Base-by-base conservation (phyloP, 2,888 invertebrate species). In the Phymatocera aterrima region DNA sequence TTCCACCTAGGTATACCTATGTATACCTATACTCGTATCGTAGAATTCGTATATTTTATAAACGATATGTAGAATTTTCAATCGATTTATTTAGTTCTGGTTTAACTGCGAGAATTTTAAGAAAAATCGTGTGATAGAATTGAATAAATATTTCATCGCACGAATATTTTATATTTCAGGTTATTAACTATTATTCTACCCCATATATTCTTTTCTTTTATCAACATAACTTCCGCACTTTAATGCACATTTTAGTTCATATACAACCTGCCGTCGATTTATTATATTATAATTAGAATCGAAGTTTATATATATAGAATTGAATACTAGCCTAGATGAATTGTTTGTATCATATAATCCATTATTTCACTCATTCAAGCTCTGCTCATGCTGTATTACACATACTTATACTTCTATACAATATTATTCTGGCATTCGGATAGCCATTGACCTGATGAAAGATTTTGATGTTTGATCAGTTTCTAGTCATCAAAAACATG, bases 271-370 rank as follows among this genome's bases (percentile, higher is more conserved):
- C n/a, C n/a, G n/a, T n/a, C n/a, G n/a, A n/a, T n/a, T n/a, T n/a
- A n/a, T n/a, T n/a, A n/a, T n/a, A n/a, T 51, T 31, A 34, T 34
- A 72, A 34, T 72, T 72, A 48, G 48, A 72, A 34, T 72, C 18
- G 8, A 34, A 18, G 12, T 43, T 28, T 28, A 43, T 15, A 28
- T n/a, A n/a, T 68, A 46, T 68, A 68, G 43, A 68, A 43, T 31
- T 48, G n/a, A 51, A 21, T 6, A 34, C 18, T 31, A 34, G 31
- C 10, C 21, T 48, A 31, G 43, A 18, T n/a, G 31, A 51, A 72
- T 70, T 31, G 51, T 70, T n/a, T n/a, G 1, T 24, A n/a, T 28
- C n/a, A 24, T 46, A 70, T 70, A 46, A 34, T 34, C 51, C 51
- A 51, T 51, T 34, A 51, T 28, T 48, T 34, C 3, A 21, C 34